phyloP scores from a whole-genome alignment of 2,113 vertebrate species.

The Electrona antarctica region DNA sequence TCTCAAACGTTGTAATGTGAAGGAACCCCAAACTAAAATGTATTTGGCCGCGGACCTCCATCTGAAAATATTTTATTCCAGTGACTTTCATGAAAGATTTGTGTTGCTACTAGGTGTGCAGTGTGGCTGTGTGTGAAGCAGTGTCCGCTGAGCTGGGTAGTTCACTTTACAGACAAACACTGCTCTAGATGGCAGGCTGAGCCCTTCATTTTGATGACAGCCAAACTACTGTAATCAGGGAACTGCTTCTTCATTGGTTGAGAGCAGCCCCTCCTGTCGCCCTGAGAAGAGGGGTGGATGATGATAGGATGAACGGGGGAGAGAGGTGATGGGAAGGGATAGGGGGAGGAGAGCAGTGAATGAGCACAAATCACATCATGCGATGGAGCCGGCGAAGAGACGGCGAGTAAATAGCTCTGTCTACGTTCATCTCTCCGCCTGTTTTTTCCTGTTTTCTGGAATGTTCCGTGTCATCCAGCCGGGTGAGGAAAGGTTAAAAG shows the following conservation, averaged over 20 bases:
- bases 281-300: conserved; percentile 22
- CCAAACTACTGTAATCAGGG: not conserved
- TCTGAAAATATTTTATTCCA: too few species aligned
- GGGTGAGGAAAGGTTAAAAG: conserved; percentile 68
- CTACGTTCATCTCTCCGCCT: conserved; percentile 60
- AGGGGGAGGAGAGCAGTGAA: conserved; percentile 23
- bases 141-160: too few species aligned
- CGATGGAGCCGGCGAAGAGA: conserved; percentile 35
- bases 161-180: too few species aligned
- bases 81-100: too few species aligned
- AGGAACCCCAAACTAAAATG: too few species aligned
- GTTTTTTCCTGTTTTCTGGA: conserved; percentile 16
- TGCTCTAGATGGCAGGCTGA: too few species aligned
- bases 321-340: conserved; percentile 21
- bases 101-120: too few species aligned
- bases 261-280: conserved; percentile 45
- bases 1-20: too few species aligned
- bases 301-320: conserved; percentile 13
- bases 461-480: conserved; percentile 58
- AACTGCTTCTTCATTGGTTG: conserved; percentile 37
- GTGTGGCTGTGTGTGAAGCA: too few species aligned
- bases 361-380: conserved; percentile 38
- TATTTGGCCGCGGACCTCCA: too few species aligned
- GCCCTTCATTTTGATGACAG: too few species aligned
- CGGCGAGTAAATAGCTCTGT: conserved; percentile 69